Percentiles rank a stretch among this genome's conserved stretches.
Conservation (phyloP, 2,113 vertebrate species). For the Trichechus manatus region DNA sequence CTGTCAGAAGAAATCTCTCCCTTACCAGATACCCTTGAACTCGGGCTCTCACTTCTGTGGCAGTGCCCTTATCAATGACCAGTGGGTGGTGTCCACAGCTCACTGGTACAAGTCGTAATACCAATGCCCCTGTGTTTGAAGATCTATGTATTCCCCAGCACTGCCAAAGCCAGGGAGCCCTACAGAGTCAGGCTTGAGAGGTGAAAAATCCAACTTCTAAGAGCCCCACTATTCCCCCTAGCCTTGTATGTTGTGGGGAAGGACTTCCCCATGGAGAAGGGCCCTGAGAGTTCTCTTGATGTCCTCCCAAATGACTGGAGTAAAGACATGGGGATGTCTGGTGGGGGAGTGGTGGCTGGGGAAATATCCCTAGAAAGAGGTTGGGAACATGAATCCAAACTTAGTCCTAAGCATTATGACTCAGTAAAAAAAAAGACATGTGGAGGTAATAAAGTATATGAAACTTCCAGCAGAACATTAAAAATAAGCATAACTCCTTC, state of each 20-base stretch:
- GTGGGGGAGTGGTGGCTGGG: no score
- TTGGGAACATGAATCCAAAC: background rate
- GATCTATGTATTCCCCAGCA: background rate
- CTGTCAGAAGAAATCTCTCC: slow-evolving; percentile 86
- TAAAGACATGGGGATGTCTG: background rate
- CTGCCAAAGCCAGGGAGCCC: background rate
- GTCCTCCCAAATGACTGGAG: background rate
- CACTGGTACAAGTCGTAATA: slow-evolving; percentile 91
- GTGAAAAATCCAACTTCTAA: background rate
- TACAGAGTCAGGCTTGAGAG: background rate
- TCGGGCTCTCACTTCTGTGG: slow-evolving; percentile 90
- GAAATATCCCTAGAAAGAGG: background rate
- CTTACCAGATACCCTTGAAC: slow-evolving; percentile 91
- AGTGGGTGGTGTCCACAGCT: slow-evolving; percentile 92
- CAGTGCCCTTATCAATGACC: slow-evolving; percentile 83
- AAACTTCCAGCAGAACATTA: background rate
- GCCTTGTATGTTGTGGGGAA: background rate
- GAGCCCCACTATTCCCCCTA: background rate
- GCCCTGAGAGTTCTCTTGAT: background rate
- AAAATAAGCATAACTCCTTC: background rate
- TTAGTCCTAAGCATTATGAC: background rate
- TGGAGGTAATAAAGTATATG: background rate
- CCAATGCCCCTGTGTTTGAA: background rate
- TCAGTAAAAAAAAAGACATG: background rate
- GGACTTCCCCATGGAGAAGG: background rate